These are phyloP conservation scores for Unio pictorum DNA, from an alignment of 2,888 invertebrate species.

Conservation along the genomic window DNA sequence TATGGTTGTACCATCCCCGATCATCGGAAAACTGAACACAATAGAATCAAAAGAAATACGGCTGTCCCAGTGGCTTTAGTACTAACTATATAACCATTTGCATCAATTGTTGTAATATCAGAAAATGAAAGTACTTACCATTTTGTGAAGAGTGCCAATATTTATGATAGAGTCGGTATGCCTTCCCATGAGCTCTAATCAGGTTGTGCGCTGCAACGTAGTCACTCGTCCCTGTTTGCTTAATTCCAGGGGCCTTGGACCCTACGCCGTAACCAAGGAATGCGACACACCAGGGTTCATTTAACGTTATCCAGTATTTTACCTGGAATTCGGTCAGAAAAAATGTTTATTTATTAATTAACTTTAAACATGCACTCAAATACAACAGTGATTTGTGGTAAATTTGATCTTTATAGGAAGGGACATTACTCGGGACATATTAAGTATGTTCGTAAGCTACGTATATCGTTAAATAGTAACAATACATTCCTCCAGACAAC, in stretches of 20 bases:
- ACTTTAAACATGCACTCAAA: too few relatives aligned
- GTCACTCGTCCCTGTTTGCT: conserved; percentile 58
- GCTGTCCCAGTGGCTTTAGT: not conserved
- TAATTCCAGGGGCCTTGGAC: conserved; percentile 27
- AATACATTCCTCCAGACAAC: too few relatives aligned
- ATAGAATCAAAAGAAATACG: too few relatives aligned
- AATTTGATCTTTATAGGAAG: too few relatives aligned
- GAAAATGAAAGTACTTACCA: conserved; percentile 22
- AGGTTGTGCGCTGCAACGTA: conserved; percentile 76
- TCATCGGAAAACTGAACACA: too few relatives aligned
- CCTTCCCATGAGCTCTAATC: conserved; percentile 38
- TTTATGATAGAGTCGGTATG: conserved; percentile 40
- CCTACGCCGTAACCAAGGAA: conserved; percentile 41
- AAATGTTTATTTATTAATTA: too few relatives aligned
- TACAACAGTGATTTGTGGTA: too few relatives aligned
- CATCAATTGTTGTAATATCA: not conserved
- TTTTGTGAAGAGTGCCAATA: conserved; percentile 32
- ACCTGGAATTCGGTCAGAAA: conserved; percentile 32
- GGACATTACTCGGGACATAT: too few relatives aligned
- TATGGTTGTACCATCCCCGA: too few relatives aligned
- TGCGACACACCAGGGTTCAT: conserved; percentile 77
- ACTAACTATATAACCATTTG: not conserved
- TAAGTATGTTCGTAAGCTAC: too few relatives aligned
- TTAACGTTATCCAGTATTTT: conserved; percentile 82
- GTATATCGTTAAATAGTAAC: too few relatives aligned